A percentile compares a stretch with the other conserved stretches of the same genome.
Evolutionary conservation across 2,797 vertebrate genomes (phyloP).

Genomic region (Hyperoplus lanceolatus): DNA sequence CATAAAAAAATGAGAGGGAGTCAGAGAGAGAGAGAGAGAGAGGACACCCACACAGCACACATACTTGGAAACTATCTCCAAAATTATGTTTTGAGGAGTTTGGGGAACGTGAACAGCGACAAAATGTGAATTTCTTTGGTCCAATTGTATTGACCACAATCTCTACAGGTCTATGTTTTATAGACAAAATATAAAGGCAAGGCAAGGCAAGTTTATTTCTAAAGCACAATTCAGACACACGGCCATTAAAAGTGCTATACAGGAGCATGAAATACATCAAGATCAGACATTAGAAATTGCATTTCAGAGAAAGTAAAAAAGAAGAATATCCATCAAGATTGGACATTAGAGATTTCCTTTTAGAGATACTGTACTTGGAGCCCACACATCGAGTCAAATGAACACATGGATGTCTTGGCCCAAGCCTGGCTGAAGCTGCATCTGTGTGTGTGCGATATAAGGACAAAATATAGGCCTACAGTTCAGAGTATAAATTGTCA

Average conservation of each 20-base stretch:
- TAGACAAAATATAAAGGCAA: background rate
- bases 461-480: slow-evolving; percentile 43
- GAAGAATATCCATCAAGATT: background rate
- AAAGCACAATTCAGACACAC: no score
- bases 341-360: background rate
- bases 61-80: slow-evolving; percentile 55
- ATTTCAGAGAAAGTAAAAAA: background rate
- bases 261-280: no score
- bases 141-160: slow-evolving; percentile 10
- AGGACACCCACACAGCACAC: slow-evolving; percentile 20
- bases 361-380: slow-evolving; percentile 25
- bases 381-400: slow-evolving; percentile 42
- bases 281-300: background rate
- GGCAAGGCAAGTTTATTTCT: no score
- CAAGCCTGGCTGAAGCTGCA: slow-evolving; percentile 26
- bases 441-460: slow-evolving; percentile 37
- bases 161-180: slow-evolving; percentile 17
- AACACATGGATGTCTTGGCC: slow-evolving; percentile 51
- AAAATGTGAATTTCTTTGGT: slow-evolving; percentile 11
- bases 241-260: no score
- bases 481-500: slow-evolving; percentile 55
- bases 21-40: background rate
- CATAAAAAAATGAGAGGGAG: slow-evolving; percentile 36
- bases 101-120: slow-evolving; percentile 52
- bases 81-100: slow-evolving; percentile 24